Evolutionary conservation across 2,888 invertebrate species (phyloP).

Genomic region (Agonopterix alstromeriana): DNA sequence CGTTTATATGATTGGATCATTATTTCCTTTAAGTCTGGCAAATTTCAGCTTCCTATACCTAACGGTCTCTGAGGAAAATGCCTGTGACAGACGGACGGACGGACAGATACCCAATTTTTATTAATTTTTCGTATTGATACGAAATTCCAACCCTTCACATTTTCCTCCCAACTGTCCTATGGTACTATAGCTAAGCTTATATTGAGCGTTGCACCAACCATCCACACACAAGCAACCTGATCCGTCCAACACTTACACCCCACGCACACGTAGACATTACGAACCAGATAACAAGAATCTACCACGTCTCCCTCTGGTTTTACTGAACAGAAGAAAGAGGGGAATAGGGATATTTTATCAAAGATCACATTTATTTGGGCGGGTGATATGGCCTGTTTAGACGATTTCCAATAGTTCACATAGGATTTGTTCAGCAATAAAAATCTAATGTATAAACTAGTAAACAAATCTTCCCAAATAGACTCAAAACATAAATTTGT

Average conservation of each 20-base stretch:
- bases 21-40: too few relatives aligned
- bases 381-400: conserved; percentile 27
- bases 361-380: conserved; percentile 29
- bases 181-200: conserved; percentile 21
- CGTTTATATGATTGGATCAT: too few relatives aligned
- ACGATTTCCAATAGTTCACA: too few relatives aligned
- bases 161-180: conserved; percentile 22
- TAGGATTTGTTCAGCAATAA: too few relatives aligned
- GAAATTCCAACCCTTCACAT: background rate
- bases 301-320: conserved; percentile 14
- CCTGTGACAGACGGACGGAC: too few relatives aligned
- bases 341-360: conserved; percentile 16
- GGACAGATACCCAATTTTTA: too few relatives aligned
- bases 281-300: conserved; percentile 27
- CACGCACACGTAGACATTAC: conserved; percentile 30
- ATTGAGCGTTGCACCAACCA: conserved; percentile 31
- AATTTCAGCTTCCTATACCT: too few relatives aligned
- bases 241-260: conserved; percentile 35
- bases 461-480: too few relatives aligned
- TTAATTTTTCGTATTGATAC: too few relatives aligned
- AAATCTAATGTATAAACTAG: too few relatives aligned
- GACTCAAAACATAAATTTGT: too few relatives aligned
- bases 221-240: conserved; percentile 31
- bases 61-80: too few relatives aligned
- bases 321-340: conserved; percentile 16